phyloP scores from a whole-genome alignment of 2,888 invertebrate species.

The Gibbula magus region DNA sequence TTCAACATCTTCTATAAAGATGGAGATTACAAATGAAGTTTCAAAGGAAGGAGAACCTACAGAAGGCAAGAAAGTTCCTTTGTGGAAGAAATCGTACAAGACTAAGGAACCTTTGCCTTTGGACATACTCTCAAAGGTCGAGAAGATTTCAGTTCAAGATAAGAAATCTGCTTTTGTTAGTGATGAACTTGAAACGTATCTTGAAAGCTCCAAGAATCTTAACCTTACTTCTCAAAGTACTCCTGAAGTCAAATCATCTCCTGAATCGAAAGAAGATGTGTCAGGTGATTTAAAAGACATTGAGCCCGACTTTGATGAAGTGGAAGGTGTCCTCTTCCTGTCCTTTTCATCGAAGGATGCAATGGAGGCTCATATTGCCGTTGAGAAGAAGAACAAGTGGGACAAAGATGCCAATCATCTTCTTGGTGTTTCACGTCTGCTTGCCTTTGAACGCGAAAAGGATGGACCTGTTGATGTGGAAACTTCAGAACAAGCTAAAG shows the following conservation, averaged over 20 bases:
- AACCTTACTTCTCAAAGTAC: neutral
- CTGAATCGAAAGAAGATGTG: conserved; percentile 17
- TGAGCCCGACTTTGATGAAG: conserved; percentile 67
- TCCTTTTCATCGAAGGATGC: conserved; percentile 63
- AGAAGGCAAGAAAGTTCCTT: neutral
- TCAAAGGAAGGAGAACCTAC: neutral
- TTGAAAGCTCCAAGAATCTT: conserved; percentile 33
- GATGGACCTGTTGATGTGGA: conserved; percentile 38
- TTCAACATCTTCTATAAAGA: no score
- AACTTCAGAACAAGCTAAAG: conserved; percentile 37
- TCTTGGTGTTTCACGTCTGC: conserved; percentile 50
- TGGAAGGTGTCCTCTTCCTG: conserved; percentile 65
- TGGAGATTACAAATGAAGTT: neutral
- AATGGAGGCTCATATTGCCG: conserved; percentile 59
- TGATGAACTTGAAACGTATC: conserved; percentile 54
- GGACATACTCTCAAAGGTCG: conserved; percentile 47
- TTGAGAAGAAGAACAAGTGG: conserved; percentile 58
- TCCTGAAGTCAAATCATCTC: conserved; percentile 25
- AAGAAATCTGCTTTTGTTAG: conserved; percentile 58
- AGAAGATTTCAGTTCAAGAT: conserved; percentile 38
- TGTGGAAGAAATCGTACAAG: conserved; percentile 23
- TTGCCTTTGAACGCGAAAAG: conserved; percentile 42
- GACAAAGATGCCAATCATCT: conserved; percentile 48
- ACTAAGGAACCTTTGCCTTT: conserved; percentile 55
- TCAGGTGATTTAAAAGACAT: conserved; percentile 27